Conservation (phyloP, 2,888 invertebrate species). For the Phengaris arion region DNA sequence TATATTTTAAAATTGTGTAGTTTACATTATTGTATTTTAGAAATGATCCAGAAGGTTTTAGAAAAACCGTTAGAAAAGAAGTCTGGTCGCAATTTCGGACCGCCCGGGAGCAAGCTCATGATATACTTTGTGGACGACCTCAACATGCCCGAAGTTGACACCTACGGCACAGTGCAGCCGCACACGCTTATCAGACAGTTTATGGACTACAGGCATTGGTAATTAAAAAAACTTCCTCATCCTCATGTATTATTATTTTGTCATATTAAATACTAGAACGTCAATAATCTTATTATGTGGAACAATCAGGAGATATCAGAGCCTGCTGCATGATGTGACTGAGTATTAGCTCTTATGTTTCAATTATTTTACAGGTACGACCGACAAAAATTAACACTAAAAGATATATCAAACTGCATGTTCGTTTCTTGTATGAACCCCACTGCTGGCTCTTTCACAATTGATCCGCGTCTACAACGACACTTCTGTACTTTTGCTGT, state of each 20-base stretch:
- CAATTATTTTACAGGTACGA: conserved; percentile 83
- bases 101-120: conserved; percentile 94
- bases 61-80: conserved; percentile 97
- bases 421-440: conserved; percentile 98
- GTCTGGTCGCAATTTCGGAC: conserved; percentile 95
- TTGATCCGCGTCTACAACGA: conserved; percentile 92
- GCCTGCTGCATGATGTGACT: not conserved
- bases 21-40: conserved; percentile 52
- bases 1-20: too few relatives aligned
- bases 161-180: conserved; percentile 96
- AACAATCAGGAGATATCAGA: not conserved
- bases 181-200: conserved; percentile 95
- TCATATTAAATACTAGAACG: not conserved
- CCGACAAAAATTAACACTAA: conserved; percentile 88
- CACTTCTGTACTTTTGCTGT: conserved; percentile 93
- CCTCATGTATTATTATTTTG: not conserved
- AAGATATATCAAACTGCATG: conserved; percentile 95
- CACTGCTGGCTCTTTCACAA: conserved; percentile 96
- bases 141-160: conserved; percentile 98
- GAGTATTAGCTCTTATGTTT: not conserved
- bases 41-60: conserved; percentile 91
- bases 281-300: too few relatives aligned
- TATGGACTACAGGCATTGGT: conserved; percentile 97
- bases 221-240: conserved; percentile 36
- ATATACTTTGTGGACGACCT: conserved; percentile 97